These are phyloP conservation scores for Triops longicaudatus DNA, from an alignment of 1,140 invertebrate species.

Conservation along the genomic window DNA sequence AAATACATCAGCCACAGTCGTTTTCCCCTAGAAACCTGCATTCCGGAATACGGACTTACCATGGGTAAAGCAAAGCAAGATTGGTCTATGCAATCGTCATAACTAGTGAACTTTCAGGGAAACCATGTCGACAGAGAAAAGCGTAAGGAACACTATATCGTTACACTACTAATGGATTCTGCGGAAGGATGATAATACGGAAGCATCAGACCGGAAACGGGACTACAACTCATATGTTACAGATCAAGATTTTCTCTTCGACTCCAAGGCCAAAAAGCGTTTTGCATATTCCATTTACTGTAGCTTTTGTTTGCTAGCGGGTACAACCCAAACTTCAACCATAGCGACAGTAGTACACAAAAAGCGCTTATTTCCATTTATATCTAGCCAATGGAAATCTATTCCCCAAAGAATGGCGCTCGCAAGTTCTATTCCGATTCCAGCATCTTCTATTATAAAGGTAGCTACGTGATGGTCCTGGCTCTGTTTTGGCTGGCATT, in stretches of 20 bases:
- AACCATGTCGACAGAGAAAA: too few relatives aligned
- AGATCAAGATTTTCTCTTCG: neutral
- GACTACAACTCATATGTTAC: neutral
- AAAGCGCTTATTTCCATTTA: conserved; percentile 2
- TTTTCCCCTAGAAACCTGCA: neutral
- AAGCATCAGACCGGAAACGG: neutral
- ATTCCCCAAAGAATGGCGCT: neutral
- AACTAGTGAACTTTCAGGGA: too few relatives aligned
- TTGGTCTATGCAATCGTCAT: too few relatives aligned
- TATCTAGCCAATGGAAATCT: conserved; percentile 2
- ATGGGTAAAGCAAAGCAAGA: neutral
- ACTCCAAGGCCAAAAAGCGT: neutral
- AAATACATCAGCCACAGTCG: too few relatives aligned
- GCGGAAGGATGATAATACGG: neutral
- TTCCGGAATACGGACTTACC: neutral
- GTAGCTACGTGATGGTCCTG: neutral
- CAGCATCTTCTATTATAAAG: neutral
- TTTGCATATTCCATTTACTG: conserved; percentile 15
- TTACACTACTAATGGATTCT: neutral
- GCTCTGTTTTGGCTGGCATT: neutral
- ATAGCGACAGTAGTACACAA: neutral
- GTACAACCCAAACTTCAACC: neutral
- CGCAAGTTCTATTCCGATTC: neutral
- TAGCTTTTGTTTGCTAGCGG: neutral
- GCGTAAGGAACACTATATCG: neutral